phyloP scores from a whole-genome alignment of 1,140 invertebrate species.

The Lepidurus packardi region DNA sequence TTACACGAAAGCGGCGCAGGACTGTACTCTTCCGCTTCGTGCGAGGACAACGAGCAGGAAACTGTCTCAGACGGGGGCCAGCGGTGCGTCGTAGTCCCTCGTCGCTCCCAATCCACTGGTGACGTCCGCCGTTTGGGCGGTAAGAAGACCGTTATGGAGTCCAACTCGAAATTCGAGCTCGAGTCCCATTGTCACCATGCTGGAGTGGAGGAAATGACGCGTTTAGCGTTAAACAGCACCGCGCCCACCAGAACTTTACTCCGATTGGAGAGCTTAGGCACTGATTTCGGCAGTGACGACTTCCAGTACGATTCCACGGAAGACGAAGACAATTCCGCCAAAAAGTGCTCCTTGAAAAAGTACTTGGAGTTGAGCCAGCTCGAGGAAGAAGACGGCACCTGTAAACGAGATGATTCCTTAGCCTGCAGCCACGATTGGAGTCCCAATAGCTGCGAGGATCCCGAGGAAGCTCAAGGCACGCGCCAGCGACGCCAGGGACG shows the following conservation, averaged over 20 bases:
- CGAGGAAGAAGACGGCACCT: neutral
- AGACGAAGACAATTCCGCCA: constrained; percentile 10
- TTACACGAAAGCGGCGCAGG: constrained; percentile 47
- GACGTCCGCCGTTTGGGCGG: constrained; percentile 43
- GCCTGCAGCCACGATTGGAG: neutral
- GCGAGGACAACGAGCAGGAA: constrained; percentile 43
- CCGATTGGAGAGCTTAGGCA: constrained; percentile 31
- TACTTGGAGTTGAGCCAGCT: neutral
- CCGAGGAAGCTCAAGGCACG: neutral
- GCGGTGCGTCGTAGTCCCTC: constrained; percentile 7
- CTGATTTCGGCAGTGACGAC: constrained; percentile 33
- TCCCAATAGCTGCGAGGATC: neutral
- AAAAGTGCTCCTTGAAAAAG: constrained; percentile 8
- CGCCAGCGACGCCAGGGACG: neutral
- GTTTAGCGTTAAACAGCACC: constrained; percentile 14
- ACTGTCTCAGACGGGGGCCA: constrained; percentile 36
- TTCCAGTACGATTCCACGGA: constrained; percentile 20
- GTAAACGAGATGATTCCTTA: neutral
- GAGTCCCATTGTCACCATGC: constrained; percentile 29
- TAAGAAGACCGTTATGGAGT: constrained; percentile 35
- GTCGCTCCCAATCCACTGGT: constrained; percentile 47
- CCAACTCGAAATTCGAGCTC: constrained; percentile 27
- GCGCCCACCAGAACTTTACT: constrained; percentile 32
- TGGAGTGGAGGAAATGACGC: constrained; percentile 26
- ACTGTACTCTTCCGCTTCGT: constrained; percentile 40